phyloP scores from a whole-genome alignment of 2,888 invertebrate genomes.

The Sinhomidia bicolor region DNA sequence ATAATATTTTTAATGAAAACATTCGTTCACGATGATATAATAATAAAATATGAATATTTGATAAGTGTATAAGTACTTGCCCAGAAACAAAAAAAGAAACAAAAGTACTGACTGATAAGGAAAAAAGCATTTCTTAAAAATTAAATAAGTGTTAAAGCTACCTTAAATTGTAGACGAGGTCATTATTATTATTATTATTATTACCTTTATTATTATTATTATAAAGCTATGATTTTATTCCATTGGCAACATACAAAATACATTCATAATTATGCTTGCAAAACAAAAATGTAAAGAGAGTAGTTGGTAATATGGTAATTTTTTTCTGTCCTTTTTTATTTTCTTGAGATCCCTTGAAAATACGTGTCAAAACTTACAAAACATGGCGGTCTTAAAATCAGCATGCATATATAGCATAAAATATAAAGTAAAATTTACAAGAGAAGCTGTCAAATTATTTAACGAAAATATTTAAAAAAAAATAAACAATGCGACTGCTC shows the following conservation, averaged over 20 bases:
- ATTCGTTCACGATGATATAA: slow-evolving; percentile 24
- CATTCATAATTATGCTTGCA: neutral
- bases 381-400: slow-evolving; percentile 46
- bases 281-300: slow-evolving; percentile 10
- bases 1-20: slow-evolving; percentile 35
- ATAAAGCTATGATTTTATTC: slow-evolving; percentile 2
- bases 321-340: neutral
- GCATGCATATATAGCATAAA: slow-evolving; percentile 19
- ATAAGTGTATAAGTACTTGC: slow-evolving; percentile 48
- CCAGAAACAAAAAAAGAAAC: slow-evolving; percentile 69
- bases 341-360: slow-evolving; percentile 35
- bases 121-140: slow-evolving; percentile 44
- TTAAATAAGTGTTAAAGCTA: neutral
- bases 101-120: slow-evolving; percentile 71
- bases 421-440: neutral
- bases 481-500: slow-evolving; percentile 27
- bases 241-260: neutral
- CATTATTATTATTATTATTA: neutral
- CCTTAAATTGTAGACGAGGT: neutral
- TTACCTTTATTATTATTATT: too few relatives aligned
- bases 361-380: slow-evolving; percentile 55
- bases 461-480: neutral
- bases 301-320: neutral
- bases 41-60: slow-evolving; percentile 17
- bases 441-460: slow-evolving; percentile 19